Base-by-base conservation (phyloP, 2,888 invertebrate genomes). In the Hyalella azteca region DNA sequence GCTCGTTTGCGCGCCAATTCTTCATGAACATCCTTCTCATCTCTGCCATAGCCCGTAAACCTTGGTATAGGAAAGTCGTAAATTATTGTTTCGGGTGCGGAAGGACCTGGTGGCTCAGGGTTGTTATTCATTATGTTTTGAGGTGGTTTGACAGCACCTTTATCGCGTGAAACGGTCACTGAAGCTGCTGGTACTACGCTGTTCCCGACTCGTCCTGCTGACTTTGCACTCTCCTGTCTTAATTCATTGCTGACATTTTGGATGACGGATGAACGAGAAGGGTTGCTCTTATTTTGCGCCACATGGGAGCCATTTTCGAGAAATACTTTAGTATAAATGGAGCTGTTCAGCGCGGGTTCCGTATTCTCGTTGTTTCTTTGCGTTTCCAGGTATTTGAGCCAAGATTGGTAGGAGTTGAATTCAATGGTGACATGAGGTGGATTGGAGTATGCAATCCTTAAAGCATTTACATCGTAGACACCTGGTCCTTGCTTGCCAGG, bases 401-500 rank as follows among this genome's bases (percentile, higher is more conserved):
- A 66, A 29, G 66, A 32, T 19, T 36, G 19, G 36, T 66, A 36
- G 39, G 66, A 66, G 36, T 19, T 36, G 19, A 66, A 66, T 4
- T 66, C 66, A 36, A 66, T 19, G n/a, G 19, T 5, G 11, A 4
- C 7, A 19, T 66, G 32, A 36, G 66, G 66, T 15, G 66, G 66
- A 13, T 66, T 66, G 9, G 66, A 66, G 26, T 66, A 66, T n/a
- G 36, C 66, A 36, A 66, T 66, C 36, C 66, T 66, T 19, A 66
- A 36, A 0, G 36, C 66, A 36, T 36, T 3, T 29, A 19, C 29
- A 36, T 66, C 36, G 19, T 29, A 66, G 4, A 36, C n/a, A 15
- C 66, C 66, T 66, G 32, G 32, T 15, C 66, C 66, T 36, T 66
- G 66, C 29, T 66, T 66, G 19, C 66, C 66, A 22, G 66, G 66